Evolutionary conservation across 2,113 vertebrate species (phyloP).

Genomic region (Rousettus leschenaultii): DNA sequence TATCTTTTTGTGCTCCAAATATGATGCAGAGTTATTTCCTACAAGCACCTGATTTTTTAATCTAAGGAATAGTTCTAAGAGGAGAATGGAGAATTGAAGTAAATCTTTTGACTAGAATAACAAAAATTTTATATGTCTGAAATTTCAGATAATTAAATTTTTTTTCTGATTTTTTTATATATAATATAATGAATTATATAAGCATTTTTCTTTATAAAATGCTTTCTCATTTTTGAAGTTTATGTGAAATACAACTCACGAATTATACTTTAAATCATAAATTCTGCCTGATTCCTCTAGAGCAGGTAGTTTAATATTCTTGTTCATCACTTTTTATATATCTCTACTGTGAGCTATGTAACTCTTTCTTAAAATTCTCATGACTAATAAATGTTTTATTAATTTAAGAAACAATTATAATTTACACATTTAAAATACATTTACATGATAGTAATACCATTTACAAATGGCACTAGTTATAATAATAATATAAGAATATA

Average conservation of each 20-base stretch:
- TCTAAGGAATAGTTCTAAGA: background rate
- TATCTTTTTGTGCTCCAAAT: background rate
- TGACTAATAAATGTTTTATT: background rate
- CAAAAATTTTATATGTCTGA: background rate
- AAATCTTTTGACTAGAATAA: background rate
- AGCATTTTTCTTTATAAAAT: background rate
- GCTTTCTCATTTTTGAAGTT: background rate
- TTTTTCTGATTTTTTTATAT: background rate
- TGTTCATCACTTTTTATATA: background rate
- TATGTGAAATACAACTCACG: background rate
- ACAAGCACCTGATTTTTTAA: conserved; percentile 21
- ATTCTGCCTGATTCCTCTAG: background rate
- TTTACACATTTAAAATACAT: background rate
- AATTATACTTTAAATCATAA: background rate
- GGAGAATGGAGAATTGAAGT: background rate
- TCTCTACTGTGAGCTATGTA: background rate
- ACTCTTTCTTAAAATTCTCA: background rate
- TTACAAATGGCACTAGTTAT: background rate
- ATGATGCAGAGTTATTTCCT: background rate
- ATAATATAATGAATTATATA: background rate
- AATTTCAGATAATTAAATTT: background rate
- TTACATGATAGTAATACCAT: background rate
- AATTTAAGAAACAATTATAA: background rate
- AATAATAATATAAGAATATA: background rate
- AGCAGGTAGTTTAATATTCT: background rate